Percentiles rank a stretch among this genome's conserved stretches.
Conservation (phyloP, 1,140 invertebrate genomes). For the Scylla paramamosain region DNA sequence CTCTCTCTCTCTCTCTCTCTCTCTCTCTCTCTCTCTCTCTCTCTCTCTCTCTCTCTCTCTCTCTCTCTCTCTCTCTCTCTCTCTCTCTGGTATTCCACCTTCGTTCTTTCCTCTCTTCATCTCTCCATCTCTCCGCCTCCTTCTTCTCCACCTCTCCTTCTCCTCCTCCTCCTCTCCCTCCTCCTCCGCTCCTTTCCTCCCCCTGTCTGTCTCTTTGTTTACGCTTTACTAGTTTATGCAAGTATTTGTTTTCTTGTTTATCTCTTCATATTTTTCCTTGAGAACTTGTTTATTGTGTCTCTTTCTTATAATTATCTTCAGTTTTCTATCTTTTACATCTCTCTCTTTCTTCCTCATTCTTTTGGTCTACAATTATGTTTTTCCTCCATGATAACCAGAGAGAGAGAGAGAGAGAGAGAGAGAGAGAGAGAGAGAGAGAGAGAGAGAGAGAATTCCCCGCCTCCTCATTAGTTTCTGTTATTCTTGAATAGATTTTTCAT, state of each 20-base stretch:
- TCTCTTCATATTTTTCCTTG: neutral
- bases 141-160: neutral
- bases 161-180: neutral
- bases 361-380: constrained; percentile 19
- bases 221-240: constrained; percentile 3
- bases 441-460: constrained; percentile 44
- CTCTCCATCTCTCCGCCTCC: neutral
- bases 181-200: neutral
- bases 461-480: constrained; percentile 61
- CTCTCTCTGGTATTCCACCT: neutral
- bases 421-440: constrained; percentile 15
- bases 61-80: neutral
- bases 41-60: constrained; percentile 31
- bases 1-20: constrained; percentile 34
- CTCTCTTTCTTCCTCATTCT: neutral
- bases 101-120: neutral
- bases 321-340: neutral
- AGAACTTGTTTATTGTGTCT: neutral
- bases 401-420: constrained; percentile 41
- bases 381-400: neutral
- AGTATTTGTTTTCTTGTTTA: constrained; percentile 3
- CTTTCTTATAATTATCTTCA: neutral
- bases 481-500: constrained; percentile 65
- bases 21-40: constrained; percentile 26
- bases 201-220: neutral